Evolutionary conservation across 1,140 invertebrate genomes (phyloP).

Genomic region (Temnothorax curvispinosus): DNA sequence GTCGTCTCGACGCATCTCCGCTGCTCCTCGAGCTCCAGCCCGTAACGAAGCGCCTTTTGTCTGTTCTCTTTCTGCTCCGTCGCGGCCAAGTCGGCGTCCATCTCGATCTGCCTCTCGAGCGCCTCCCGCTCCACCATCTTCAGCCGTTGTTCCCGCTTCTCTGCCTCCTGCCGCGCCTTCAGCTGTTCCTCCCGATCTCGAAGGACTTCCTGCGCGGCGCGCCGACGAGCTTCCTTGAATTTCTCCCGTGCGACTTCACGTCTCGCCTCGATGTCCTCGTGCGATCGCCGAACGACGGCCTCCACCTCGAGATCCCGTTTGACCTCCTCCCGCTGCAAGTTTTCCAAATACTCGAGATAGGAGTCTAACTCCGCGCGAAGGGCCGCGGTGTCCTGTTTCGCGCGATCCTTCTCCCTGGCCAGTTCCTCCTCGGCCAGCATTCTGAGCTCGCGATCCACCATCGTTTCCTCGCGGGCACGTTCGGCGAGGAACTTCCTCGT

Average conservation of each 20-base stretch:
- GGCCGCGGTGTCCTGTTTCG: slow-evolving; percentile 28
- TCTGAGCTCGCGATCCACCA: slow-evolving; percentile 57
- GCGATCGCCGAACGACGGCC: slow-evolving; percentile 51
- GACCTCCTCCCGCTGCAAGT: slow-evolving; percentile 64
- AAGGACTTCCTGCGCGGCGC: slow-evolving; percentile 63
- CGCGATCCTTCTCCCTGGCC: slow-evolving; percentile 53
- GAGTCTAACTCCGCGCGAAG: slow-evolving; percentile 68
- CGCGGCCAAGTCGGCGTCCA: slow-evolving; percentile 57
- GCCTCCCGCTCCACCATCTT: slow-evolving; percentile 55
- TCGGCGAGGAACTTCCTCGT: slow-evolving; percentile 63
- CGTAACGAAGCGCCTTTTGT: slow-evolving; percentile 64
- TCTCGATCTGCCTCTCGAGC: slow-evolving; percentile 65
- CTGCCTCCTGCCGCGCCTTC: slow-evolving; percentile 37
- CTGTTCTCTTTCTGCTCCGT: slow-evolving; percentile 31
- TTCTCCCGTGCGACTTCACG: slow-evolving; percentile 55
- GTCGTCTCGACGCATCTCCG: slow-evolving; percentile 18
- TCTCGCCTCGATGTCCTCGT: slow-evolving; percentile 29
- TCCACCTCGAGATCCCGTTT: slow-evolving; percentile 68
- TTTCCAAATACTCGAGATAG: slow-evolving; percentile 70
- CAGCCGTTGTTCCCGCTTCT: slow-evolving; percentile 39
- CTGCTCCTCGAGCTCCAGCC: slow-evolving; percentile 71
- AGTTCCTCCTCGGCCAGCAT: slow-evolving; percentile 61
- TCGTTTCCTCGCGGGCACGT: slow-evolving; percentile 63
- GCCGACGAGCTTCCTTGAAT: slow-evolving; percentile 58
- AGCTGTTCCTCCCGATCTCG: slow-evolving; percentile 68